Base-by-base conservation (phyloP, 2,797 vertebrate species). In the Florisuga fusca region DNA sequence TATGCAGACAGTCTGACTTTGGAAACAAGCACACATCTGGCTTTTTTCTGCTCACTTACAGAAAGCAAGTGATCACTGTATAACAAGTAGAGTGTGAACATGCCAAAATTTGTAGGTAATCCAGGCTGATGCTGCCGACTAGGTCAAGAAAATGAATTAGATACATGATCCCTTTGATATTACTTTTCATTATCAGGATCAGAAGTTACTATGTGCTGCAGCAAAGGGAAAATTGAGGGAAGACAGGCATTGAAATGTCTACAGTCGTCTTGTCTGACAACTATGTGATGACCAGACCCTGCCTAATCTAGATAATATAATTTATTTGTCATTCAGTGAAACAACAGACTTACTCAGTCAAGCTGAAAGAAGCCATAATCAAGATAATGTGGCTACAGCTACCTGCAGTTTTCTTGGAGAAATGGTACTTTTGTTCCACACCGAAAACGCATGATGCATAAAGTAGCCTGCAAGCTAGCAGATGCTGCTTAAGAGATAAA, bases 31-130 rank as follows among this genome's bases (percentile, higher is more conserved):
- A 61, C 23, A 62, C 12, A 12, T 66, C 27, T 36, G 81, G 12
- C 12, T 34, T 55, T 62, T 71, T 89, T 46, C 25, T 58, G 21
- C 31, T 17, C 4, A 7, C 10, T 76, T 69, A 36, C 8, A 58
- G n/a, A 84, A 72, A 79, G 6, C 6, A 59, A 64, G 46, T 46
- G 29, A 63, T 77, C 29, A 29, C 4, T 31, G 50, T n/a, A 38
- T 34, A 41, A 8, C 43, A 61, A 71, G 3, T 11, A 25, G 16
- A 57, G 17, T 0, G 1, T n/a, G 12, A 45, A 68, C 8, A 26
- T 20, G 5, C 13, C 38, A 66, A 25, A 84, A 84, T n/a, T 6
- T 63, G 25, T 62, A 73, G 19, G 9, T 59, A 19, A 9, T 68
- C 16, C 11, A 59, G 31, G 5, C 7, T 82, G 41, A 25, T 76